These are phyloP conservation scores for Palythoa heliodiscus DNA, from an alignment of 92 coral and sea anemone genomes.

Conservation along the genomic window DNA sequence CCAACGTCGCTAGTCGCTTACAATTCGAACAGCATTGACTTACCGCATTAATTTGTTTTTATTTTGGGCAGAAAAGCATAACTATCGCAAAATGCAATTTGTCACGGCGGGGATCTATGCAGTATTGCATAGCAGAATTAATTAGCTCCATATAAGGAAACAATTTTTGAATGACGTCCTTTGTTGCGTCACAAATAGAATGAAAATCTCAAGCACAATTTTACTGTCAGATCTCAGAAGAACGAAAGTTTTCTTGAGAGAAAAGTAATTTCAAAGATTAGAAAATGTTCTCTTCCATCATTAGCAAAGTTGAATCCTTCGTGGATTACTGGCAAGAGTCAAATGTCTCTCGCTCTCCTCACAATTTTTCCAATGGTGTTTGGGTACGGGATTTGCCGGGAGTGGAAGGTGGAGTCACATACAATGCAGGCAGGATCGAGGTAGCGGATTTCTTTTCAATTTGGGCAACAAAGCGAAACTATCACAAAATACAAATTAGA, in stretches of 20 bases:
- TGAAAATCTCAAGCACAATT: background rate
- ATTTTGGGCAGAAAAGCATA: too few relatives aligned
- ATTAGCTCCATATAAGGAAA: background rate
- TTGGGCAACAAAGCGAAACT: background rate
- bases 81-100: too few relatives aligned
- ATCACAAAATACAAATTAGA: background rate
- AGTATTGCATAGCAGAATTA: too few relatives aligned
- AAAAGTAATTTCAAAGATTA: background rate
- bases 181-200: background rate
- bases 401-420: background rate
- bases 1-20: too few relatives aligned
- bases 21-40: too few relatives aligned
- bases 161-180: background rate
- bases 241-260: background rate
- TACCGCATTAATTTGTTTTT: too few relatives aligned
- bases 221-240: background rate
- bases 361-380: background rate
- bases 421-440: background rate
- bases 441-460: background rate
- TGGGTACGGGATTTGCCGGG: slow-evolving; percentile 12
- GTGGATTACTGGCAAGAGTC: background rate
- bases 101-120: too few relatives aligned
- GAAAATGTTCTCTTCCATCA: background rate
- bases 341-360: background rate
- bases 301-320: background rate